phyloP scores from a whole-genome alignment of 1,140 invertebrate genomes.

The Steinernema khuongi region DNA sequence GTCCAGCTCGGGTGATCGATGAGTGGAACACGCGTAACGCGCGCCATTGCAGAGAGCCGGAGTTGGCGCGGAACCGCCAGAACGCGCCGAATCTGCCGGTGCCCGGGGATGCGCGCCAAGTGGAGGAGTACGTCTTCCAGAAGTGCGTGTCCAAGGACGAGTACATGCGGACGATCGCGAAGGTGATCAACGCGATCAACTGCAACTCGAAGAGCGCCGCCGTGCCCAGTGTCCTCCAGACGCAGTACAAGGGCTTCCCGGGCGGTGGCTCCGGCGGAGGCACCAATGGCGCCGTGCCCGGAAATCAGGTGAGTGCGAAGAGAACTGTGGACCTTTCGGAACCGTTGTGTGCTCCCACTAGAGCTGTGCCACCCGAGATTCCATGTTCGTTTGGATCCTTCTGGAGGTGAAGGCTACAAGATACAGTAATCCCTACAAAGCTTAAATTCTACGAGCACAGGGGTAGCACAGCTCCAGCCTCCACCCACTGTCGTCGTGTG shows the following conservation, averaged over 20 bases:
- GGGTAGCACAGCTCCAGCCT: too few relatives aligned
- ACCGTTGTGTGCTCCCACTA: slow-evolving; percentile 11
- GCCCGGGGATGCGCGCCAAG: slow-evolving; percentile 55
- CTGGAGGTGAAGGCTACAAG: too few relatives aligned
- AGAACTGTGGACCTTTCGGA: slow-evolving; percentile 4
- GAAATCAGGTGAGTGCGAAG: slow-evolving; percentile 22
- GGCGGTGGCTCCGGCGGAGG: slow-evolving; percentile 21
- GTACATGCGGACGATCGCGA: slow-evolving; percentile 58
- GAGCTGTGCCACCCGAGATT: too few relatives aligned
- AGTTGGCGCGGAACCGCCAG: slow-evolving; percentile 56
- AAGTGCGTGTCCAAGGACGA: slow-evolving; percentile 57
- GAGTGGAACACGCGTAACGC: not conserved
- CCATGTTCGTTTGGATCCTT: too few relatives aligned
- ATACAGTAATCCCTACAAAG: too few relatives aligned
- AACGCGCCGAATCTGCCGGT: slow-evolving; percentile 58
- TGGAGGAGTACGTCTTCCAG: slow-evolving; percentile 58
- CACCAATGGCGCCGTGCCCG: slow-evolving; percentile 15
- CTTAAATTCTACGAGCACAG: too few relatives aligned
- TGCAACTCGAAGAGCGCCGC: slow-evolving; percentile 57
- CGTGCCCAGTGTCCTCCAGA: slow-evolving; percentile 49
- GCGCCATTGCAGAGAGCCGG: slow-evolving; percentile 51
- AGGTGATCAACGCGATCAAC: slow-evolving; percentile 57
- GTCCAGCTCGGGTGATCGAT: not conserved
- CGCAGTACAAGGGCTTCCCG: slow-evolving; percentile 25
- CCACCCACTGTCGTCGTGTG: too few relatives aligned